phyloP scores from a whole-genome alignment of 2,888 invertebrate genomes.

The Lasioglossum oenotherae region DNA sequence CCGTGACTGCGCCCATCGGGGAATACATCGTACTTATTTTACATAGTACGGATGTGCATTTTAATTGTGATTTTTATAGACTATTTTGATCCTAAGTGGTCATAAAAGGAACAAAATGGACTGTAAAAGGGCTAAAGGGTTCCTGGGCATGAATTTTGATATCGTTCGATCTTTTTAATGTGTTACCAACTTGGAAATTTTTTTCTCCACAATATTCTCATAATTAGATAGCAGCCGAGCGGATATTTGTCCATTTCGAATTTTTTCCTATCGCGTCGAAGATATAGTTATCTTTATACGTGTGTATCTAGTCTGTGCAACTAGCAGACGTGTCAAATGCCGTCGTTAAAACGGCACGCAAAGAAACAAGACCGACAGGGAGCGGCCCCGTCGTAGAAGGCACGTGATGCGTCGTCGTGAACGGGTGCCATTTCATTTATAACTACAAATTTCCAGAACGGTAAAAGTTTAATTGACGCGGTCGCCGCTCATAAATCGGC shows the following conservation, averaged over 20 bases:
- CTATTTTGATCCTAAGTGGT: background rate
- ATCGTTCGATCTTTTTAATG: too few species aligned
- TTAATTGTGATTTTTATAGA: background rate
- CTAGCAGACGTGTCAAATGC: background rate
- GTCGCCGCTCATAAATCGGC: background rate
- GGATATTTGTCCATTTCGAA: background rate
- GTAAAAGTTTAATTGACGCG: constrained; percentile 6
- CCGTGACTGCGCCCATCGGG: background rate
- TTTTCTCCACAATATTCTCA: background rate
- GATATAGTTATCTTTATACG: background rate
- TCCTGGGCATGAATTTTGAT: background rate
- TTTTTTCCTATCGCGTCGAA: background rate
- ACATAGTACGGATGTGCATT: background rate
- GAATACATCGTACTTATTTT: background rate
- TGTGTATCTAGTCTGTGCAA: background rate
- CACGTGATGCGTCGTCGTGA: background rate
- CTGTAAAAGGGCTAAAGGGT: background rate
- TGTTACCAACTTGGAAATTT: too few species aligned
- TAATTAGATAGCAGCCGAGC: background rate
- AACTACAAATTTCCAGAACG: constrained; percentile 1
- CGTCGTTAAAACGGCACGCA: background rate
- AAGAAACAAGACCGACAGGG: background rate
- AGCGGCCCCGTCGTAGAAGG: too few species aligned
- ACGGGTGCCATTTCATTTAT: constrained; percentile 1
- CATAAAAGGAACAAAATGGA: background rate